Percentiles rank a stretch among this genome's conserved stretches.
Evolutionary conservation across 2,888 invertebrate genomes (phyloP).

Genomic region (Hecatera dysodea): DNA sequence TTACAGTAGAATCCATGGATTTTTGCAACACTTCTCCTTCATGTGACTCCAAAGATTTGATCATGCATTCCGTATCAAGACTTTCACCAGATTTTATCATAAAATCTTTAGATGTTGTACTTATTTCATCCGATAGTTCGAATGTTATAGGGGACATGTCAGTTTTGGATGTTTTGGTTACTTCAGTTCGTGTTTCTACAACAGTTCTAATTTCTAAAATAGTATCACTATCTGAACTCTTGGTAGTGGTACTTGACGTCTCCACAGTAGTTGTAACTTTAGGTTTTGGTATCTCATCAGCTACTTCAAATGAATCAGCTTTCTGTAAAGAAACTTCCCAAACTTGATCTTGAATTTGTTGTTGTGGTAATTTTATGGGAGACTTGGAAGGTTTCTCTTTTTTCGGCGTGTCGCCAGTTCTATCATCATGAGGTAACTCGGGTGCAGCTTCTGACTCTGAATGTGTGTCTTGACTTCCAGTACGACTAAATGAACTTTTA

Average conservation of each 20-base stretch:
- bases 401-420: conserved; percentile 82
- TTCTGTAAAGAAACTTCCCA: conserved; percentile 87
- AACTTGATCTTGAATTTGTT: conserved; percentile 87
- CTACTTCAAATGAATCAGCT: conserved; percentile 82
- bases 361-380: conserved; percentile 86
- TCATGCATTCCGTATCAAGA: conserved; percentile 88
- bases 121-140: conserved; percentile 85
- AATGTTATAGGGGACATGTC: conserved; percentile 85
- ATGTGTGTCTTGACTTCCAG: conserved; percentile 90
- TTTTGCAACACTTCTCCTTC: conserved; percentile 89
- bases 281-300: conserved; percentile 76
- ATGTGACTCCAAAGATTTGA: conserved; percentile 89
- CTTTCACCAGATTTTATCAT: conserved; percentile 90
- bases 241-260: conserved; percentile 72
- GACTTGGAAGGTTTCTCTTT: conserved; percentile 82
- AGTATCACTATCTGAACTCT: conserved; percentile 76
- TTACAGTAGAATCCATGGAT: conserved; percentile 89
- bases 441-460: conserved; percentile 90
- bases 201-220: conserved; percentile 76
- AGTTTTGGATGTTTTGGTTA: conserved; percentile 78
- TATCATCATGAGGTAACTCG: conserved; percentile 87
- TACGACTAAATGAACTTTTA: conserved; percentile 88
- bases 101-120: conserved; percentile 85
- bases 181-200: conserved; percentile 76
- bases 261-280: conserved; percentile 70